Evolutionary conservation across 1,140 invertebrate genomes (phyloP).

Genomic region (Cepaea nemoralis): DNA sequence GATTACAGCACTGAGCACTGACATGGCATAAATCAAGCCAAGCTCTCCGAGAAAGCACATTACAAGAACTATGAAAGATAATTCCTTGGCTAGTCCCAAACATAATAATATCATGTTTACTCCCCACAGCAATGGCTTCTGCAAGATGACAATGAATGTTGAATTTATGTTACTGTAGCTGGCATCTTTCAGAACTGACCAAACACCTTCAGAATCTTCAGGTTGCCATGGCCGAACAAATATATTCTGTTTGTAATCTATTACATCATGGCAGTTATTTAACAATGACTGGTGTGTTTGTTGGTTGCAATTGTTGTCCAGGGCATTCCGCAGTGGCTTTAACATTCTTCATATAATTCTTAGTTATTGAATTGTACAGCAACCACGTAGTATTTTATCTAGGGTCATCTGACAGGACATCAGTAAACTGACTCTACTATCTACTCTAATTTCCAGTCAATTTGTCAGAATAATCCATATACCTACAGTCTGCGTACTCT

Average conservation of each 20-base stretch:
- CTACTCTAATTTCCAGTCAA: too few species aligned
- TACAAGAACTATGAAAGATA: not conserved
- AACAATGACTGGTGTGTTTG: too few species aligned
- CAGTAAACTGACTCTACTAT: too few species aligned
- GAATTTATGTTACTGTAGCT: constrained; percentile 50
- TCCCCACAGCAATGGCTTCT: constrained; percentile 9
- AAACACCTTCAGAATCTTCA: constrained; percentile 25
- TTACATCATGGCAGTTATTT: not conserved
- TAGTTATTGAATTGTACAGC: too few species aligned
- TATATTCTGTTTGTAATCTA: too few species aligned
- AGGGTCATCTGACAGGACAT: too few species aligned
- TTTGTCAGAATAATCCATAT: too few species aligned
- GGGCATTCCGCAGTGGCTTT: too few species aligned
- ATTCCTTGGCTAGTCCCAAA: not conserved
- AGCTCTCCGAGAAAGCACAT: not conserved
- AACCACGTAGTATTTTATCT: too few species aligned
- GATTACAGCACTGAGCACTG: constrained; percentile 27
- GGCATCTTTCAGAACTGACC: constrained; percentile 44
- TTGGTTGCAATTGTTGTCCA: too few species aligned
- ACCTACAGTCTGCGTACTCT: too few species aligned
- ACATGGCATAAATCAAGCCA: constrained; percentile 23
- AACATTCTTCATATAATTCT: too few species aligned
- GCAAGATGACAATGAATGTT: constrained; percentile 39
- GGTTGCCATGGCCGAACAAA: constrained; percentile 42
- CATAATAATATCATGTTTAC: not conserved